Percentiles rank a stretch among this genome's conserved stretches.
Conservation (phyloP, 2,797 vertebrate genomes). For the Xenops minutus region DNA sequence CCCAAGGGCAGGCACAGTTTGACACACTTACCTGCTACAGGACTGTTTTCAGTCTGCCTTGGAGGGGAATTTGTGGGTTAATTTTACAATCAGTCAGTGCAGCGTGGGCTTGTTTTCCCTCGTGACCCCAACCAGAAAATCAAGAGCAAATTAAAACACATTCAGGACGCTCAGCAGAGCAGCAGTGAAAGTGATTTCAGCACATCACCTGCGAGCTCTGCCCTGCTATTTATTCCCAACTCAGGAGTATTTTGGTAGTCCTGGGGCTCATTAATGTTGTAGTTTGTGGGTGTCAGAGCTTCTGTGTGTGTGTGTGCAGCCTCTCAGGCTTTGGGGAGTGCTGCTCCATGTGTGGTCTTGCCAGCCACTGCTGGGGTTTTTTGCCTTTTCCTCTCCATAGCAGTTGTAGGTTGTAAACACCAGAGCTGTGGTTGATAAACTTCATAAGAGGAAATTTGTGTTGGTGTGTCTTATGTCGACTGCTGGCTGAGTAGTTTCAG, state of each 20-base stretch:
- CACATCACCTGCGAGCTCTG: neutral
- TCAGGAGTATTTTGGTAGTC: slow-evolving; percentile 2
- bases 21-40: neutral
- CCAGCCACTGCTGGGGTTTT: neutral
- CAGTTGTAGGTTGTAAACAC: neutral
- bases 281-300: slow-evolving; percentile 11
- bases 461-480: neutral
- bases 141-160: neutral
- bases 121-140: fast-evolving
- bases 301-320: neutral
- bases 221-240: neutral
- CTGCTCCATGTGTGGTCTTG: neutral
- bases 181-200: neutral
- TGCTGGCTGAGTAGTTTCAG: neutral
- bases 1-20: neutral
- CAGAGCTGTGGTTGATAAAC: neutral
- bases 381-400: neutral
- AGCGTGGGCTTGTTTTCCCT: neutral
- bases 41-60: neutral
- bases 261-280: neutral
- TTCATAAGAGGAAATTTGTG: neutral
- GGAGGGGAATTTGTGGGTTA: neutral
- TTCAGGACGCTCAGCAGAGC: neutral
- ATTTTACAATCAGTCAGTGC: neutral
- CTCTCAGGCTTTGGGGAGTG: neutral